Conservation (phyloP, 2,113 vertebrate genomes). For the Guaruba guarouba region DNA sequence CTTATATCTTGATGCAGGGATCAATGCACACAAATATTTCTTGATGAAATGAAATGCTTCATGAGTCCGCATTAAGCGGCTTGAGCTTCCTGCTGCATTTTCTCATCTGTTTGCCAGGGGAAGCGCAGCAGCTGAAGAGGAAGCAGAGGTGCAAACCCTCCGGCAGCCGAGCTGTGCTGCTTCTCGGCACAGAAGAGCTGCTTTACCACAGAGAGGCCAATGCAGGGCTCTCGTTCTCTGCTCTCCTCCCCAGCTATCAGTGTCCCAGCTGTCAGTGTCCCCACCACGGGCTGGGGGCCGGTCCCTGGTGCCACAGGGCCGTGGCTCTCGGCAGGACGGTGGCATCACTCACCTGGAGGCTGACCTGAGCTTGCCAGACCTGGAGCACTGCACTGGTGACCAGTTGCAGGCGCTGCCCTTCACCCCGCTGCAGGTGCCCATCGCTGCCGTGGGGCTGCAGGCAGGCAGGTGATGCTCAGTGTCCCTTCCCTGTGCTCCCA, state of each 20-base stretch:
- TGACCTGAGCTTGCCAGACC: neutral
- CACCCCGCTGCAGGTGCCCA: constrained; percentile 82
- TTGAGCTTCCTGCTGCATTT: neutral
- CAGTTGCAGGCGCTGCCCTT: constrained; percentile 86
- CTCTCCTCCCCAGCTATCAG: constrained; percentile 78
- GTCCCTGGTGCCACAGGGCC: constrained; percentile 53
- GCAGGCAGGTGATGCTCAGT: constrained; percentile 75
- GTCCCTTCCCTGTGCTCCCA: neutral
- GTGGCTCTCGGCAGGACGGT: neutral
- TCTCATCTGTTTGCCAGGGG: neutral
- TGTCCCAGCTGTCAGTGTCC: constrained; percentile 82
- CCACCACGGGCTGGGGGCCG: constrained; percentile 62
- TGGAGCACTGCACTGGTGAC: neutral
- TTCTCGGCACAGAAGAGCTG: neutral
- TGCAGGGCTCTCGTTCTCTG: neutral
- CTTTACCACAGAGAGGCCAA: neutral
- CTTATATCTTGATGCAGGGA: neutral
- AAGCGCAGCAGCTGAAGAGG: neutral
- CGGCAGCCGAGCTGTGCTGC: neutral
- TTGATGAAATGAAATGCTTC: constrained; percentile 1
- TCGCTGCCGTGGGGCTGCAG: constrained; percentile 79
- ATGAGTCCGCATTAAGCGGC: neutral
- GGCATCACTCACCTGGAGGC: constrained; percentile 84
- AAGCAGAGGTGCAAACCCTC: neutral
- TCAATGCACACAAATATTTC: constrained; percentile 3